Evolutionary conservation across 2,113 vertebrate species (phyloP), one percentile per base, ranked within the genome.

Genomic region (Cromileptes altivelis): DNA sequence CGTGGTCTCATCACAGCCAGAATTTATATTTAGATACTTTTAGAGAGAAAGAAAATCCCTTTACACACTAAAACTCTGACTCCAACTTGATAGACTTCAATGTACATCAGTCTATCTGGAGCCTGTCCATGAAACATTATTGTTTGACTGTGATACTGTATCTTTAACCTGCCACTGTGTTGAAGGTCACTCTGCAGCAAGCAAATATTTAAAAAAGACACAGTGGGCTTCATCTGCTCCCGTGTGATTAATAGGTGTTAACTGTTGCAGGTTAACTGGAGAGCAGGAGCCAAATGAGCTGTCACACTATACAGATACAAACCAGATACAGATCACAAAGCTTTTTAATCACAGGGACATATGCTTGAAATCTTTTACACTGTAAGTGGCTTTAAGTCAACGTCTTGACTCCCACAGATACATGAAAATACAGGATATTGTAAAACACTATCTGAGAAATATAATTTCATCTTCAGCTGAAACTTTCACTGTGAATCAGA

Each of bases 191-290:
- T 78, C 23, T 33, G 40, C 49, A 25, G 11, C 63, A n/a, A 50
- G 40, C 40, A 82, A 69, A 73, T 73, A 53, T 64, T 23, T 65
- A 56, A 68, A 76, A 65, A 11, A 45, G 47, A 25, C 27, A 27
- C 27, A 2, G 50, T 7, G 10, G 33, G 70, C 42, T 19, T 71
- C 60, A 74, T 60, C 37, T 13, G 21, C 55, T 30, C 11, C 13
- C 45, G 23, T 60, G 50, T 78, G 74, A 81, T 78, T 75, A 65
- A 74, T 47, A 37, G 25, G 53, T 50, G 17, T 72, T 69, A 27
- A 60, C 55, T 80, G 17, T 56, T 17, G 11, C 56, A 55, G 30
- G 53, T 30, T 72, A 45, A 68, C 9, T 62, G 25, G 7, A 64
- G 57, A 60, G 27, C 15, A 27, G 70, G 27, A 55, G 58, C 19